phyloP scores from a whole-genome alignment of 1,140 invertebrate species.

The Lucilia sericata region DNA sequence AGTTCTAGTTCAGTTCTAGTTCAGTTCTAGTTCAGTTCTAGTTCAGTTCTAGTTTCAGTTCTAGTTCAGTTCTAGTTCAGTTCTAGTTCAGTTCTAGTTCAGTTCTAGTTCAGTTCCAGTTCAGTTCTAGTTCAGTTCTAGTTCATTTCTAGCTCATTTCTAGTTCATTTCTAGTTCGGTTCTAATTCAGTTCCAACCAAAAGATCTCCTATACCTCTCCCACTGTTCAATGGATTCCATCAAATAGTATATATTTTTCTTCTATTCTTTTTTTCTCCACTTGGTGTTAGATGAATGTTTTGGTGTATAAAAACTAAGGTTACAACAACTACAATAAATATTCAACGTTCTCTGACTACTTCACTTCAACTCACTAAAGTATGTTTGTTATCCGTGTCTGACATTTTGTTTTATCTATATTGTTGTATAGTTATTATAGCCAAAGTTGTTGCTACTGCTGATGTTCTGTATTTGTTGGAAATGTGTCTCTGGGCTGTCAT shows the following conservation, averaged over 20 bases:
- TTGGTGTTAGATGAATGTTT: constrained; percentile 12
- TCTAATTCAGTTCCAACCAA: too few relatives aligned
- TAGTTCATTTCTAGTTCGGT: too few relatives aligned
- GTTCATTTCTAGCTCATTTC: too few relatives aligned
- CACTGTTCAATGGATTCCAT: constrained; percentile 10
- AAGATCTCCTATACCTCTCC: not conserved
- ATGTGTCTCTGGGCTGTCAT: constrained; percentile 68
- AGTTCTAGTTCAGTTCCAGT: too few relatives aligned
- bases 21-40: too few relatives aligned
- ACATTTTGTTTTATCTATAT: constrained; percentile 18
- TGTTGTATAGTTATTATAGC: constrained; percentile 5
- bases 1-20: too few relatives aligned
- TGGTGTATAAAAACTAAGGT: not conserved
- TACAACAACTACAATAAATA: not conserved
- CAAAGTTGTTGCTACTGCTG: not conserved
- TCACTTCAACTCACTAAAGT: not conserved
- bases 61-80: too few relatives aligned
- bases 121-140: too few relatives aligned
- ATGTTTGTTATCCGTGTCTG: constrained; percentile 20
- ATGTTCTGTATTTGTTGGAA: constrained; percentile 45
- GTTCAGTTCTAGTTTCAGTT: too few relatives aligned
- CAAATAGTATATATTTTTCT: not conserved
- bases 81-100: too few relatives aligned
- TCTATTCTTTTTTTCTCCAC: not conserved
- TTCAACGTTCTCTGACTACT: too few relatives aligned